Percentiles rank a stretch among this genome's conserved stretches.
Conservation (phyloP, 2,888 invertebrate genomes). For the Thecocarcelia acutangulata region DNA sequence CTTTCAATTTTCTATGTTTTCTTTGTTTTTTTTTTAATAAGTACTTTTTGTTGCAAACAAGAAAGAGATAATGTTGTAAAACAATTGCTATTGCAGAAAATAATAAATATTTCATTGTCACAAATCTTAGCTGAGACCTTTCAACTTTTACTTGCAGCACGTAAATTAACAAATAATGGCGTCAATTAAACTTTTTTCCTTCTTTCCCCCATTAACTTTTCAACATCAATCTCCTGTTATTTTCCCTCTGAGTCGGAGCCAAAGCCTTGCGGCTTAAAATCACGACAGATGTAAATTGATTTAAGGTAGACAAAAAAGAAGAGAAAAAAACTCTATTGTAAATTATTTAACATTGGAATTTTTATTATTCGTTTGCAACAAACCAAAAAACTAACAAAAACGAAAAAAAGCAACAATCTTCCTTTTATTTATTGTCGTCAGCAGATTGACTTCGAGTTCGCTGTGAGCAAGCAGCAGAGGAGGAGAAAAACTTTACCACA, state of each 20-base stretch:
- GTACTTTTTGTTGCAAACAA: no score
- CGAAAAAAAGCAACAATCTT: conserved; percentile 18
- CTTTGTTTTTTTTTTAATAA: no score
- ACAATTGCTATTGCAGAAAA: background rate
- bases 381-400: conserved; percentile 2
- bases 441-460: conserved; percentile 43
- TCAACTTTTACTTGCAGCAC: background rate
- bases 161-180: background rate
- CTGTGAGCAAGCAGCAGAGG: conserved; percentile 15
- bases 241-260: background rate
- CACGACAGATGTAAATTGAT: conserved; percentile 62
- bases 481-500: conserved; percentile 6
- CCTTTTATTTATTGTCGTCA: conserved; percentile 45
- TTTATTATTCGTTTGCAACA: conserved; percentile 52
- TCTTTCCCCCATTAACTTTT: background rate
- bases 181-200: background rate
- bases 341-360: conserved; percentile 62
- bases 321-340: conserved; percentile 23
- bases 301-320: conserved; percentile 23
- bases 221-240: conserved; percentile 11
- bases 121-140: conserved; percentile 7
- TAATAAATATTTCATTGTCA: background rate
- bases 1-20: no score
- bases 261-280: conserved; percentile 40
- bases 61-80: background rate